A percentile compares a stretch with the other conserved stretches of the same genome.
Conservation (phyloP, 2,113 vertebrate species). For the Labrus mixtus region DNA sequence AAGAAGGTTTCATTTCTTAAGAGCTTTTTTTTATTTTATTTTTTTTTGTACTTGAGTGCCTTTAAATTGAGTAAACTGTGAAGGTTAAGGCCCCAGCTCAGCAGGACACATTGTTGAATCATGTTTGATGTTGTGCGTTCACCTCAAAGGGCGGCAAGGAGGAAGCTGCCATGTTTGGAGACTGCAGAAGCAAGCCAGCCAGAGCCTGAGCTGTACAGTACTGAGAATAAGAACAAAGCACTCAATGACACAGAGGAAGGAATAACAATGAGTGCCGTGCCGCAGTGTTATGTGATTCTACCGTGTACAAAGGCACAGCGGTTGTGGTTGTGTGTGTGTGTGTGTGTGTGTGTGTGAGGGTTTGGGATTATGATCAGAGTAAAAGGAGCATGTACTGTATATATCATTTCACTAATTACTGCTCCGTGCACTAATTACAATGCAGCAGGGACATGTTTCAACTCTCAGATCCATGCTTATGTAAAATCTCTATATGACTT, state of each 20-base stretch:
- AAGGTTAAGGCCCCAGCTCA: slow-evolving; percentile 25
- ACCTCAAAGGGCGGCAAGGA: slow-evolving; percentile 40
- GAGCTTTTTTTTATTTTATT: slow-evolving; percentile 29
- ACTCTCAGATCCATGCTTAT: slow-evolving; percentile 58
- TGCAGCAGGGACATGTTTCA: slow-evolving; percentile 61
- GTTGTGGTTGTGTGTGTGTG: neutral
- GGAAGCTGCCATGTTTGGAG: slow-evolving; percentile 31
- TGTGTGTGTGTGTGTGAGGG: slow-evolving; percentile 8
- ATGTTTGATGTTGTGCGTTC: slow-evolving; percentile 52
- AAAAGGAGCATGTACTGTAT: slow-evolving; percentile 63
- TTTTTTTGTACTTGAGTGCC: slow-evolving; percentile 21
- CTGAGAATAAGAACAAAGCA: slow-evolving; percentile 69
- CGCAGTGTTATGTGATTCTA: slow-evolving; percentile 64
- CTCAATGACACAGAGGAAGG: slow-evolving; percentile 67
- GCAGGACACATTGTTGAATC: slow-evolving; percentile 47
- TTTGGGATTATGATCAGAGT: slow-evolving; percentile 64
- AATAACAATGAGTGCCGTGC: slow-evolving; percentile 75
- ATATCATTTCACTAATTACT: slow-evolving; percentile 78
- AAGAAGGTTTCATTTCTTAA: slow-evolving; percentile 13
- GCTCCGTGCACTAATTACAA: slow-evolving; percentile 71
- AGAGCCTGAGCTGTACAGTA: slow-evolving; percentile 48
- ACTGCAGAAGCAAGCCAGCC: slow-evolving; percentile 26
- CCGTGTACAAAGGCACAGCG: slow-evolving; percentile 50
- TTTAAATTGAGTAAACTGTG: slow-evolving; percentile 36
- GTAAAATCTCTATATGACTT: slow-evolving; percentile 46